These are phyloP conservation scores for Aptenodytes forsteri DNA, from an alignment of 2,113 vertebrate genomes.

Conservation along the genomic window DNA sequence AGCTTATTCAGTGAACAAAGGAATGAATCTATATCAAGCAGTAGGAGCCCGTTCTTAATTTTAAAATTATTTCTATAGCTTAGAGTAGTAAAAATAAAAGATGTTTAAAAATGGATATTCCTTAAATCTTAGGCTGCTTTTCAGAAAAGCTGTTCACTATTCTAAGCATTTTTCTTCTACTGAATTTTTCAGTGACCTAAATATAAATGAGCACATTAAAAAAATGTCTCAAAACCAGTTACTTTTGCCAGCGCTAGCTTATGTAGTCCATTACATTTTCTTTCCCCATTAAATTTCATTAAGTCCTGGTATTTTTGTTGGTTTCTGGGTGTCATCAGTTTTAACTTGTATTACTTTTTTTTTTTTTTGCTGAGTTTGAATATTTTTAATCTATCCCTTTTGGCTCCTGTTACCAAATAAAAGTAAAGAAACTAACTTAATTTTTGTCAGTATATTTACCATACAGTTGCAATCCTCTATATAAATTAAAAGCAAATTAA, in stretches of 20 bases:
- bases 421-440: background rate
- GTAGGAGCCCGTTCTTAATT: background rate
- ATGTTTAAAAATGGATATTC: background rate
- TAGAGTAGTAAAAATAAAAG: background rate
- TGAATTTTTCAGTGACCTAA: background rate
- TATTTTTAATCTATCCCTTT: background rate
- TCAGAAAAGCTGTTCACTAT: background rate
- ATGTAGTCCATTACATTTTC: background rate
- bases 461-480: background rate
- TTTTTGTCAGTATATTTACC: background rate
- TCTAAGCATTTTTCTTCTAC: background rate
- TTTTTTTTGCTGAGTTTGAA: background rate
- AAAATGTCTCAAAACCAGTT: background rate
- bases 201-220: background rate
- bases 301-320: background rate
- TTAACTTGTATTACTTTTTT: background rate
- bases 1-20: background rate
- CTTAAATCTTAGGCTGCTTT: background rate
- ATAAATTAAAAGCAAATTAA: background rate
- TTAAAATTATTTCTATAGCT: background rate
- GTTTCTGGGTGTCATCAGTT: constrained; percentile 3
- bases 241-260: background rate
- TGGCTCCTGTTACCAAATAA: background rate
- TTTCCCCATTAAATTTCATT: background rate
- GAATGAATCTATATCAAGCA: background rate